Base-by-base conservation (phyloP, 2,797 vertebrate genomes). In the Arrhamphus sclerolepis region DNA sequence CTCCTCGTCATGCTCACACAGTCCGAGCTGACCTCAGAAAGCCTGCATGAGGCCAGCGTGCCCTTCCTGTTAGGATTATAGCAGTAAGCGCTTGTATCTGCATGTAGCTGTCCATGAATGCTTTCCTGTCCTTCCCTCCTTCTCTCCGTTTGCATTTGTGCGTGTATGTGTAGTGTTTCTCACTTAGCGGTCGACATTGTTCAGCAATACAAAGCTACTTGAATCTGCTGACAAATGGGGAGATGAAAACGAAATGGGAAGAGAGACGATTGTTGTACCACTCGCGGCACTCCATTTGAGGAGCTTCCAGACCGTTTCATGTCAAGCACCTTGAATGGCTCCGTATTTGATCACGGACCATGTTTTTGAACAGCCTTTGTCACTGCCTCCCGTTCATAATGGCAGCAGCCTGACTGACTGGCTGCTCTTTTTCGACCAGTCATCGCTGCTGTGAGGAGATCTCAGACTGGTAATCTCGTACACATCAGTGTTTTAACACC, bases 61-160 rank as follows among this genome's bases (percentile, higher is more conserved):
- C 48, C 72, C 68, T 53, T 67, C 63, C 75, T 84, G 79, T 82
- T 72, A 72, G 83, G 81, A 85, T 81, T 82, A 87, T 72, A 83
- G 70, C 71, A 50, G 63, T 74, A 73, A 73, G 56, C 44, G 41
- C 67, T 57, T 75, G 61, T 67, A 64, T 80, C 65, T 71, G 62
- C 49, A 49, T 76, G 69, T 70, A 48, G 58, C 66, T 57, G 61
- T 70, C 62, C 54, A 8, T 60, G 21, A 39, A 63, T 63, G 55
- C 20, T 34, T 56, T 7, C 34, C 29, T 50, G 13, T 49, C 62
- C 28, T 26, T 9, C 63, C 11, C 67, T 13, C 34, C 19, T 46
- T 43, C 44, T n/a, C 42, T 39, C 14, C 18, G 17, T 43, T 29
- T 42, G 39, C 41, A 22, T 55, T 17, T 18, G 18, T 19, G 42